A percentile compares a stretch with the other conserved stretches of the same genome.
Conservation (phyloP, 2,113 vertebrate species). For the Astatoreochromis straeleni region DNA sequence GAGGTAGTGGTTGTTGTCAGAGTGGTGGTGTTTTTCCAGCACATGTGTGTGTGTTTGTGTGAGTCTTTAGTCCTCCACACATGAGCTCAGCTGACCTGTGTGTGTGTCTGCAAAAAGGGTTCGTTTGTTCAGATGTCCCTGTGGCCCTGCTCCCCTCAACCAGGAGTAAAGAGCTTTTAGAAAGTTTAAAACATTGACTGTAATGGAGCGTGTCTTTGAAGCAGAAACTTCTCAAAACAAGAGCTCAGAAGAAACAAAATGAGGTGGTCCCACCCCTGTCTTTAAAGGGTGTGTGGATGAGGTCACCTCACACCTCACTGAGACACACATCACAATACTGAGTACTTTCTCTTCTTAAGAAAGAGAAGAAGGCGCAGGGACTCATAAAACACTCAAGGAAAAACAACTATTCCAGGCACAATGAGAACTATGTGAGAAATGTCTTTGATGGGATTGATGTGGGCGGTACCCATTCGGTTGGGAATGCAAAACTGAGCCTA, state of each 20-base stretch:
- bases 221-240: slow-evolving; percentile 32
- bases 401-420: slow-evolving; percentile 36
- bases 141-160: neutral
- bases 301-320: neutral
- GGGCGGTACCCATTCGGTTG: neutral
- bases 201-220: slow-evolving; percentile 1
- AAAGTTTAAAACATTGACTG: slow-evolving; percentile 18
- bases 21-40: slow-evolving; percentile 41
- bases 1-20: neutral
- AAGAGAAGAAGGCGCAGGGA: neutral
- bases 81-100: slow-evolving; percentile 34
- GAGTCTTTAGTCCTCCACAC: neutral
- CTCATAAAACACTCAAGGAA: slow-evolving; percentile 11
- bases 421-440: slow-evolving; percentile 52
- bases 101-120: neutral
- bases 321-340: neutral
- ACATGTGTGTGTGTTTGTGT: neutral
- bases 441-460: slow-evolving; percentile 30
- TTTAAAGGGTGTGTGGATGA: neutral
- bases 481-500: slow-evolving; percentile 16
- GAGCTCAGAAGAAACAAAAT: neutral
- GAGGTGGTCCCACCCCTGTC: neutral
- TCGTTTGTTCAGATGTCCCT: slow-evolving; percentile 44
- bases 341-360: neutral
- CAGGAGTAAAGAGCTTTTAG: slow-evolving; percentile 36